Percentiles rank a stretch among this genome's conserved stretches.
phyloP scores from a whole-genome alignment of 2,113 vertebrate genomes.

The Passer montanus region DNA sequence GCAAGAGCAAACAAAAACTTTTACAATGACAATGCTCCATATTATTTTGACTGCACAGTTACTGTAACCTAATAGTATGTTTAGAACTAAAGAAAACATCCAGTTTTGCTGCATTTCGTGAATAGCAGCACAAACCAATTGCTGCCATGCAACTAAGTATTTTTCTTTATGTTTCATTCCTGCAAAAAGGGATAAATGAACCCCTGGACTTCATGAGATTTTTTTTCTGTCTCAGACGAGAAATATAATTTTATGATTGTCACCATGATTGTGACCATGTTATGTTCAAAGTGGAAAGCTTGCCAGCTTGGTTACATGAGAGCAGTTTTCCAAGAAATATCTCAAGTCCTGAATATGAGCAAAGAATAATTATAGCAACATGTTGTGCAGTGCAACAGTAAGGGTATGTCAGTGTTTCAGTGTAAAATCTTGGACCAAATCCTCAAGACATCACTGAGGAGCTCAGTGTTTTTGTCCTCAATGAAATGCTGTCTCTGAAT shows the following conservation, averaged over 20 bases:
- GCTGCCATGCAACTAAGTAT: not conserved
- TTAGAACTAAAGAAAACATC: not conserved
- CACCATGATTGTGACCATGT: not conserved
- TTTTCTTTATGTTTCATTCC: not conserved
- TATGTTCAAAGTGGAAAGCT: not conserved
- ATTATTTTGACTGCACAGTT: not conserved
- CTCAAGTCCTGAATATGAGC: not conserved
- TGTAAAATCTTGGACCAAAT: not conserved
- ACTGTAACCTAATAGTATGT: not conserved
- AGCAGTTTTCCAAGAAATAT: not conserved
- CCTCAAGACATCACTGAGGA: not conserved
- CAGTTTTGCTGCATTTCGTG: not conserved
- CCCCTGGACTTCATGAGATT: not conserved
- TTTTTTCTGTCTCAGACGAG: not conserved
- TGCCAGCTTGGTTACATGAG: not conserved
- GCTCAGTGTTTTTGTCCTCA: not conserved
- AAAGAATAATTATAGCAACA: not conserved
- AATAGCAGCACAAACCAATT: not conserved
- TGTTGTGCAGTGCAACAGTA: not conserved
- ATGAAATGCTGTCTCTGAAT: not conserved
- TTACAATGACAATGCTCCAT: not conserved
- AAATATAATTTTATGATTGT: not conserved
- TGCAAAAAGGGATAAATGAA: not conserved
- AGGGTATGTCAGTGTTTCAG: not conserved
- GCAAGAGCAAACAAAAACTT: not conserved